These are phyloP conservation scores for Holothuria scabra DNA, from an alignment of 53 echinoderm and acorn worm genomes.

Conservation along the genomic window DNA sequence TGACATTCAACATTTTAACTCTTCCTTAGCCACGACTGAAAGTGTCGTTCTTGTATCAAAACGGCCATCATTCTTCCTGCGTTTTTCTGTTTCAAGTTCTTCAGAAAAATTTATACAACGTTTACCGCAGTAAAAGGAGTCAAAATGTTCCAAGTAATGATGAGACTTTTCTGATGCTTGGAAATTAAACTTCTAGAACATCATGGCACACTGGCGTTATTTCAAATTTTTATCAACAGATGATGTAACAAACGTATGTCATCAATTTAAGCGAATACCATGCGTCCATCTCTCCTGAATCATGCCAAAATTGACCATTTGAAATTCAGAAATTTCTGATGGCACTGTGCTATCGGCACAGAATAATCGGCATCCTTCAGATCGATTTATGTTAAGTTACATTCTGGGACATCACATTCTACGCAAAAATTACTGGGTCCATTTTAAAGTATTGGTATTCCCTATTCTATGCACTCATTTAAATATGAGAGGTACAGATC, in stretches of 20 bases:
- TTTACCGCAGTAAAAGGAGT: conserved; percentile 66
- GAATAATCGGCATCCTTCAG: conserved; percentile 70
- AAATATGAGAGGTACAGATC: conserved; percentile 43
- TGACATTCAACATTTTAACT: conserved; percentile 5
- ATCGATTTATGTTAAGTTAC: conserved; percentile 70
- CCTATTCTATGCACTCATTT: conserved; percentile 8
- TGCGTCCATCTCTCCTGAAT: conserved; percentile 26
- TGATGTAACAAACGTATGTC: conserved; percentile 45
- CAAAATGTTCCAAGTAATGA: conserved; percentile 58
- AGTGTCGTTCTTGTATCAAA: conserved; percentile 60
- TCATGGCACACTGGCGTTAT: neutral
- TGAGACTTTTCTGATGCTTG: conserved; percentile 54
- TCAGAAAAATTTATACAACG: conserved; percentile 58
- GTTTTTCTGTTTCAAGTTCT: conserved; percentile 53
- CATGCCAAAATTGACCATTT: conserved; percentile 35
- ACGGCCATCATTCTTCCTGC: conserved; percentile 48
- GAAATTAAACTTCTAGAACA: conserved; percentile 10
- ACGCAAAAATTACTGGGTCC: conserved; percentile 10
- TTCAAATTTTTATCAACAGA: conserved; percentile 13
- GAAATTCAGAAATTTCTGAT: conserved; percentile 40
- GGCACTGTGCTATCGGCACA: conserved; percentile 31
- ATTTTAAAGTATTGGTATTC: conserved; percentile 25
- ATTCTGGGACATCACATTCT: conserved; percentile 15
- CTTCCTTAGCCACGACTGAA: too few species aligned
- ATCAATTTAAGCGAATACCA: conserved; percentile 53